Evolutionary conservation across 2,888 invertebrate species (phyloP).

Genomic region (Sinohyriopsis cumingii): DNA sequence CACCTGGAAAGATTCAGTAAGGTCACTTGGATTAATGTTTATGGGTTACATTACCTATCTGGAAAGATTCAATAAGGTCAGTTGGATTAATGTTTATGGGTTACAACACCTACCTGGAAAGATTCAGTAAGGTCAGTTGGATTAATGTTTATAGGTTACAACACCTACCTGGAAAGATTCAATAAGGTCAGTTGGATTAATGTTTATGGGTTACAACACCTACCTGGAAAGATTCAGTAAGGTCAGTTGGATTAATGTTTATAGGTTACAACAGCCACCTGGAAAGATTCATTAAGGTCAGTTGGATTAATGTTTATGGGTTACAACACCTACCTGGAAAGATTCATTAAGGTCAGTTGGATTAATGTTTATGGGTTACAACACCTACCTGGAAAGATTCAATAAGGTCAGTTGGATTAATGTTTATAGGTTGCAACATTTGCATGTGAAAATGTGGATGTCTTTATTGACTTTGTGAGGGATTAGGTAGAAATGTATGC

Average conservation of each 20-base stretch:
- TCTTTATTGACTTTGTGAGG: too few species aligned
- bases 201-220: background rate
- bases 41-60: conserved; percentile 81
- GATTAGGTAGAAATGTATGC: too few species aligned
- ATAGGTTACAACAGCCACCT: conserved; percentile 81
- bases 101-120: too few species aligned
- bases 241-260: background rate
- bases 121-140: too few species aligned
- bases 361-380: background rate
- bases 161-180: conserved; percentile 93
- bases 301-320: background rate
- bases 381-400: too few species aligned
- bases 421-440: background rate
- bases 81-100: background rate
- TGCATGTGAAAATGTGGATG: background rate
- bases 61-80: conserved; percentile 85
- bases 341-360: conserved; percentile 82
- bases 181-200: conserved; percentile 75
- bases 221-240: too few species aligned
- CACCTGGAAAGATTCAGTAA: conserved; percentile 93
- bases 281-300: conserved; percentile 85
- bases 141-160: too few species aligned
- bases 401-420: too few species aligned
- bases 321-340: conserved; percentile 85
- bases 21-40: conserved; percentile 39